These are phyloP conservation scores for Ochropacha duplaris DNA, from an alignment of 2,888 invertebrate species.

Conservation along the genomic window DNA sequence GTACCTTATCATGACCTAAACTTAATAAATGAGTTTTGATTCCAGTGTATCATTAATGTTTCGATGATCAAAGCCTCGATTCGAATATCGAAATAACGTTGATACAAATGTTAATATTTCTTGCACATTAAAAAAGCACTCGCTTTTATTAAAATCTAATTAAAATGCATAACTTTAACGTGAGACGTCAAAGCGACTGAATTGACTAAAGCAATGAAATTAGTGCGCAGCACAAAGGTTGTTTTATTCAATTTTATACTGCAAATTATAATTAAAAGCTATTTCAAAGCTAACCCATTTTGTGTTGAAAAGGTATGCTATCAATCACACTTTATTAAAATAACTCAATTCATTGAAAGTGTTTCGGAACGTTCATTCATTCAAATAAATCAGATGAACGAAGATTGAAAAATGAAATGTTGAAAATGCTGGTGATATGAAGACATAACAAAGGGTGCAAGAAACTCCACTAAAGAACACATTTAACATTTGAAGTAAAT, in stretches of 20 bases:
- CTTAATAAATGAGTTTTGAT: too few relatives aligned
- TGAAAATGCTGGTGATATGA: too few relatives aligned
- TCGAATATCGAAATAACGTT: not conserved
- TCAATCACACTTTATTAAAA: not conserved
- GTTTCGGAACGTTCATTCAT: conserved; percentile 1
- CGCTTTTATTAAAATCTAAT: conserved; percentile 30
- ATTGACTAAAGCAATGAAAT: conserved; percentile 25
- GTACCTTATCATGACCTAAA: too few relatives aligned
- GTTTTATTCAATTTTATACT: not conserved
- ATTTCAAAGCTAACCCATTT: not conserved
- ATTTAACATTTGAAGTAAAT: too few relatives aligned
- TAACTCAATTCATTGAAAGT: not conserved
- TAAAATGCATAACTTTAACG: conserved; percentile 24
- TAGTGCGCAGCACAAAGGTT: conserved; percentile 9
- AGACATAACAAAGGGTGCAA: too few relatives aligned
- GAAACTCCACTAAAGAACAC: too few relatives aligned
- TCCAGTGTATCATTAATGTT: not conserved
- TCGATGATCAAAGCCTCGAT: not conserved
- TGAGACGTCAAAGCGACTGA: conserved; percentile 19
- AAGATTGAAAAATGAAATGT: too few relatives aligned
- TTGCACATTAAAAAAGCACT: conserved; percentile 7
- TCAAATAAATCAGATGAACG: too few relatives aligned
- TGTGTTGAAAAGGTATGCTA: too few relatives aligned
- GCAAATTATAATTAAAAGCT: not conserved
- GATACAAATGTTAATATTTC: not conserved